Evolutionary conservation across 2,888 invertebrate species (phyloP).

Genomic region (Phortica magna): DNA sequence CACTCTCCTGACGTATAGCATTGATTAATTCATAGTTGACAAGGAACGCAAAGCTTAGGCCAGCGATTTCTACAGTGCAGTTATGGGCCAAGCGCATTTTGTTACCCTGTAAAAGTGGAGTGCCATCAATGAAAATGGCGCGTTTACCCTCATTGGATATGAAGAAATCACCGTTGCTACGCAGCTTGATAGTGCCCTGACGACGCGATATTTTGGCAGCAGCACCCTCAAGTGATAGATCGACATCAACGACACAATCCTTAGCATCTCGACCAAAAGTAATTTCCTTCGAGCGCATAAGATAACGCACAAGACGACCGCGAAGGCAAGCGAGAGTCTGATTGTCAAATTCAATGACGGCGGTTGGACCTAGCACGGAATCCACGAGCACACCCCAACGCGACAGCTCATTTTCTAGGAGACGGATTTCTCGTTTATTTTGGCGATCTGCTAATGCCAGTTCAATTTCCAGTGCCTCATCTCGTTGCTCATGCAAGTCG

Average conservation of each 20-base stretch:
- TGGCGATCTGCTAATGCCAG: constrained; percentile 85
- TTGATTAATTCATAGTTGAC: constrained; percentile 95
- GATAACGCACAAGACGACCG: constrained; percentile 93
- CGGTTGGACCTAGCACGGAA: constrained; percentile 88
- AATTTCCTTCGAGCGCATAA: constrained; percentile 96
- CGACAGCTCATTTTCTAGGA: constrained; percentile 91
- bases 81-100: constrained; percentile 95
- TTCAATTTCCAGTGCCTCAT: constrained; percentile 89
- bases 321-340: constrained; percentile 95
- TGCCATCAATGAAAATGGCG: constrained; percentile 95
- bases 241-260: constrained; percentile 94
- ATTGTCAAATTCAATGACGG: constrained; percentile 91
- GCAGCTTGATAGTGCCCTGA: constrained; percentile 92
- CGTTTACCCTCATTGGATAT: constrained; percentile 96
- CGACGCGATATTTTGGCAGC: constrained; percentile 95
- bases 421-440: constrained; percentile 91
- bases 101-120: constrained; percentile 91
- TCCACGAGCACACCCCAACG: constrained; percentile 97
- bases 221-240: constrained; percentile 95
- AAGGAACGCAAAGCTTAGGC: constrained; percentile 93
- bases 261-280: constrained; percentile 94
- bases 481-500: constrained; percentile 88
- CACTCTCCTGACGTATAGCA: constrained; percentile 92
- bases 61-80: constrained; percentile 96
- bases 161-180: constrained; percentile 96